Evolutionary conservation across 2,113 vertebrate species (phyloP), one percentile per base, ranked within the genome.

Genomic region (Erpornis zantholeuca): DNA sequence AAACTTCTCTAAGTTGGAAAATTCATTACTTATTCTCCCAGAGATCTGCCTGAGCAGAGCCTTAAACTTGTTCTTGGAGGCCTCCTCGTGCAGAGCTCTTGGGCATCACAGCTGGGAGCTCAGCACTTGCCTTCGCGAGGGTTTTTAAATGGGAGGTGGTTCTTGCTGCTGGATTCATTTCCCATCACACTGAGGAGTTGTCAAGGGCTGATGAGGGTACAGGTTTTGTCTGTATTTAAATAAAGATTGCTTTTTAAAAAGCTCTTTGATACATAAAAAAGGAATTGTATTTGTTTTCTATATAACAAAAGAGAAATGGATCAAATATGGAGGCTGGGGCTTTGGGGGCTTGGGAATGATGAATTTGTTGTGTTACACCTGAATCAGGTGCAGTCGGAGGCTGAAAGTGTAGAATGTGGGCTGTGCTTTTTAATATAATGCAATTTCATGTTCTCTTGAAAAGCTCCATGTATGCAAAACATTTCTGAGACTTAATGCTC

Each of bases 171-270:
- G 76, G 68, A 12, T 78, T 50, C 23, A 60, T 47, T 88, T 66
- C 11, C 90, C 35, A 3, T 86, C 70, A 25, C 38, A 22, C 47
- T 40, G 64, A 53, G 54, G 42, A 82, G 75, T 40, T 85, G 52
- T 84, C 56, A 88, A 73, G 90, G 82, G 83, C 83, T 95, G 86
- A 27, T 12, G 60, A 92, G 83, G 64, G 61, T 78, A 52, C 76
- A 92, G 83, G 64, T 81, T 93, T 83, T 94, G 68, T 93, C 86
- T 91, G 54, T 96, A 86, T 91, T 92, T 93, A 94, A 95, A 92
- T 97, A 97, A 96, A 96, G 61, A 71, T 81, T 73, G 38, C 91
- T 77, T 90, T 93, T 90, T 38, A 2, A 84, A 66, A 88, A 70
- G 54, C 68, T 71, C 33, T 86, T 90, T 95, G 89, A 90, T 94